Conservation (phyloP, 2,888 invertebrate genomes). For the Ditylenchus weischeri region DNA sequence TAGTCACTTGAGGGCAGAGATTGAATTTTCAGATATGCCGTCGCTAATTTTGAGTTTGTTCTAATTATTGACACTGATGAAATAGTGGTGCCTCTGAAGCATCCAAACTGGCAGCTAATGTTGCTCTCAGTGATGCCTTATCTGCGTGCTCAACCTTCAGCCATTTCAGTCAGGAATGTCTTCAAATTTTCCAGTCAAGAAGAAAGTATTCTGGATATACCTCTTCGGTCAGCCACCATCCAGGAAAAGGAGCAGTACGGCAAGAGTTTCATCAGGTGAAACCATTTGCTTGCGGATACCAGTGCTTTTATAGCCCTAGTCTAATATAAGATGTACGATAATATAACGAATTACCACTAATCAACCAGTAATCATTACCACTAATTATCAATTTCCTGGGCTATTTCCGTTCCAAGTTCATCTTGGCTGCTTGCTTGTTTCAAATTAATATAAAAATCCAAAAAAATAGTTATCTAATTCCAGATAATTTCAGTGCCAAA, state of each 20-base stretch:
- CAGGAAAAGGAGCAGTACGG: slow-evolving; percentile 70
- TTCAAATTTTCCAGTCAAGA: slow-evolving; percentile 79
- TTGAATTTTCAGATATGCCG: not conserved
- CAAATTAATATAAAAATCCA: too few species aligned
- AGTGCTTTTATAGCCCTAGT: too few species aligned
- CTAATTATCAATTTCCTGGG: too few species aligned
- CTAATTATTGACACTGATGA: slow-evolving; percentile 90
- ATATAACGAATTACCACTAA: too few species aligned
- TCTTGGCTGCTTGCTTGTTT: not conserved
- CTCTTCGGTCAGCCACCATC: slow-evolving; percentile 65
- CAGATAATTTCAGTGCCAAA: slow-evolving; percentile 52
- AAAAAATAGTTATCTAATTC: not conserved
- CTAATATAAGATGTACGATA: too few species aligned
- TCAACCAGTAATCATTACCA: too few species aligned
- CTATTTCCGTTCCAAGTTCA: not conserved
- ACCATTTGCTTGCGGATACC: not conserved
- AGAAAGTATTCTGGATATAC: slow-evolving; percentile 41
- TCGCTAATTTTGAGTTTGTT: slow-evolving; percentile 68
- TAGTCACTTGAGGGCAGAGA: too few species aligned
- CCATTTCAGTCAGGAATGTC: slow-evolving; percentile 73
- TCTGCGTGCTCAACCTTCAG: slow-evolving; percentile 18
- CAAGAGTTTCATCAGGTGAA: slow-evolving; percentile 69
- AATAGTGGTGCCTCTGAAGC: slow-evolving; percentile 81
- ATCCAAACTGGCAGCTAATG: slow-evolving; percentile 72
- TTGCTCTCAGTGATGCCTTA: slow-evolving; percentile 63